Percentiles rank a stretch among this genome's conserved stretches.
phyloP scores from a whole-genome alignment of 2,888 invertebrate species.

The Smittia aterrima region DNA sequence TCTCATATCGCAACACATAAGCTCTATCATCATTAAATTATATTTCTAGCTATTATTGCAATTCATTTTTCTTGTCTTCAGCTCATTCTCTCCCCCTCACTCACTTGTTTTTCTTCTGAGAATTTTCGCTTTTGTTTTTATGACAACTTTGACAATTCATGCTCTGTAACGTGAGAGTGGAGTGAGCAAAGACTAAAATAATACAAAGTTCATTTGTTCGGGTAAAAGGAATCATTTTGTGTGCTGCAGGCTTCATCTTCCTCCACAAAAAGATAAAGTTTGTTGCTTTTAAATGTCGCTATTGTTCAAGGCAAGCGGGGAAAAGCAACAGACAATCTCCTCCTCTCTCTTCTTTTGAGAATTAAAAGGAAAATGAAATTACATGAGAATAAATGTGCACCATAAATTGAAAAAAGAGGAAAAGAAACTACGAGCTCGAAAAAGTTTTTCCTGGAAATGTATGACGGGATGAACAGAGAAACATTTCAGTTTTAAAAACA shows the following conservation, averaged over 20 bases:
- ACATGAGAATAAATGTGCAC: not conserved
- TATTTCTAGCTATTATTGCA: constrained; percentile 29
- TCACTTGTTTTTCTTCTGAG: constrained; percentile 3
- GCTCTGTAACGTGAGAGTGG: constrained; percentile 22
- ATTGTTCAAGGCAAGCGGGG: not conserved
- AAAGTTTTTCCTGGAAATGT: not conserved
- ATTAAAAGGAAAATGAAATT: constrained; percentile 12
- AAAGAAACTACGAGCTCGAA: not conserved
- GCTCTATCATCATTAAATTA: constrained; percentile 40
- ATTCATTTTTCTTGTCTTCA: constrained; percentile 40
- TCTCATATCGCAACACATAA: not conserved
- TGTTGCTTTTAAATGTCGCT: constrained; percentile 21
- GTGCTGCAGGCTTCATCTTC: not conserved
- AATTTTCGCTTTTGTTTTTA: constrained; percentile 16
- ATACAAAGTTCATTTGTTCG: constrained; percentile 34
- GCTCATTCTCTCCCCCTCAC: too few species aligned
- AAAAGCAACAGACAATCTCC: not conserved
- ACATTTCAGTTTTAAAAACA: not conserved
- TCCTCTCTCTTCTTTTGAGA: not conserved
- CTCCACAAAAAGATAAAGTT: not conserved
- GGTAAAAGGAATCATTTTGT: constrained; percentile 3
- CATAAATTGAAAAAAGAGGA: not conserved
- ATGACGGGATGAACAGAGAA: not conserved
- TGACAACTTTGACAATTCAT: constrained; percentile 41
- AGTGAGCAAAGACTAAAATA: constrained; percentile 19